Evolutionary conservation across 2,797 vertebrate genomes (phyloP).

Genomic region (Melanotaenia nigrans): DNA sequence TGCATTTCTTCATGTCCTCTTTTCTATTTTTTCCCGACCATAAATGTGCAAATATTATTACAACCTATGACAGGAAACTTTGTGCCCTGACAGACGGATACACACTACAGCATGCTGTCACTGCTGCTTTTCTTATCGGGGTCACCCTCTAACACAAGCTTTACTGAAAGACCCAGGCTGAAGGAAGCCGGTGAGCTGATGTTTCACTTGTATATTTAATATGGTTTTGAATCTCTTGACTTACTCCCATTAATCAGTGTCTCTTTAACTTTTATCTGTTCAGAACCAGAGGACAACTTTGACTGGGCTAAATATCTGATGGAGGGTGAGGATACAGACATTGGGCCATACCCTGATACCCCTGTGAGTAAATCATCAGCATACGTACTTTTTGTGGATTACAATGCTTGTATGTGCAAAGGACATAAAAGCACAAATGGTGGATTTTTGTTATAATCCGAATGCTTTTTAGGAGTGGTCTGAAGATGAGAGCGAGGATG

Average conservation of each 20-base stretch:
- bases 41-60: neutral
- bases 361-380: conserved; percentile 86
- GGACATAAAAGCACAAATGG: neutral
- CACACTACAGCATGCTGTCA: conserved; percentile 90
- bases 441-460: neutral
- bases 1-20: neutral
- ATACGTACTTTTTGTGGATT: neutral
- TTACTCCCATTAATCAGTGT: neutral
- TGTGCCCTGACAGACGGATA: conserved; percentile 75
- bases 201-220: neutral
- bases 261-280: neutral
- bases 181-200: conserved; percentile 88
- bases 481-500: conserved; percentile 91
- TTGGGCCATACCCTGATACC: conserved; percentile 86
- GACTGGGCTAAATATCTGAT: conserved; percentile 93
- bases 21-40: neutral
- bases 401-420: neutral
- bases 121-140: conserved; percentile 91
- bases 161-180: conserved; percentile 88
- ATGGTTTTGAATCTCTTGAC: neutral
- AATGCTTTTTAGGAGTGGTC: conserved; percentile 88
- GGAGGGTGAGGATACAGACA: conserved; percentile 92
- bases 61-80: neutral
- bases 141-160: conserved; percentile 91
- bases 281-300: conserved; percentile 91